Base-by-base conservation (phyloP, 2,888 invertebrate genomes). In the Xylota sylvarum region DNA sequence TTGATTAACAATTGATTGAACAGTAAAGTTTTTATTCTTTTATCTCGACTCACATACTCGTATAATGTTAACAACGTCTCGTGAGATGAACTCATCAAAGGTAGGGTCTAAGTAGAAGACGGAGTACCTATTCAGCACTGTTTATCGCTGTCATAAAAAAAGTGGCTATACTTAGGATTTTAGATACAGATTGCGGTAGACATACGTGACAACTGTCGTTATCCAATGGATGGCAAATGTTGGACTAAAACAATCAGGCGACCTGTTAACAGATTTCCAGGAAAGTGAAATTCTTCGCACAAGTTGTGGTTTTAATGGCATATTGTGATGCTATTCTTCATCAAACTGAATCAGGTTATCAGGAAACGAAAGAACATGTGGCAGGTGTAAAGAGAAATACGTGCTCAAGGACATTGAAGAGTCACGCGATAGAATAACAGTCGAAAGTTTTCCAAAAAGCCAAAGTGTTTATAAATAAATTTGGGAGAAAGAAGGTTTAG, bases 301-400 rank as follows among this genome's bases (percentile, higher is more conserved):
- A 46, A 12, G 64, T 17, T 48, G 10, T 5, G 9, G 14, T 46
- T 46, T 46, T 10, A 46, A 46, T 64, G 46, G 46, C 62, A 64
- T n/a, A n/a, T n/a, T 23, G 23, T 1, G 23, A 23, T 23, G 23
- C 23, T 23, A 3, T 23, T 23, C 23, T 23, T 23, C 3, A 23
- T 23, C 3, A 23, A 23, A 3, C 23, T 2, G 23, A 23, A 23
- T 23, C 23, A 23, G 2, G 1, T 23, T 2, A 23, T 23, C 23
- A 23, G 23, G 23, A 23, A 23, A 3, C 1, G 23, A 23, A 23
- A 3, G 23, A 23, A 23, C 23, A 3, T 23, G 23, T 3, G 23
- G 2, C 23, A 3, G n/a, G n/a, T n/a, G 2, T 23, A 23, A 23
- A 1, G 23, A 23, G 23, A 23, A 23, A 1, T 23, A 23, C 23